Evolutionary conservation across 2,113 vertebrate species (phyloP), one percentile per base, ranked within the genome.

Genomic region (Boulengeromyrus knoepffleri): DNA sequence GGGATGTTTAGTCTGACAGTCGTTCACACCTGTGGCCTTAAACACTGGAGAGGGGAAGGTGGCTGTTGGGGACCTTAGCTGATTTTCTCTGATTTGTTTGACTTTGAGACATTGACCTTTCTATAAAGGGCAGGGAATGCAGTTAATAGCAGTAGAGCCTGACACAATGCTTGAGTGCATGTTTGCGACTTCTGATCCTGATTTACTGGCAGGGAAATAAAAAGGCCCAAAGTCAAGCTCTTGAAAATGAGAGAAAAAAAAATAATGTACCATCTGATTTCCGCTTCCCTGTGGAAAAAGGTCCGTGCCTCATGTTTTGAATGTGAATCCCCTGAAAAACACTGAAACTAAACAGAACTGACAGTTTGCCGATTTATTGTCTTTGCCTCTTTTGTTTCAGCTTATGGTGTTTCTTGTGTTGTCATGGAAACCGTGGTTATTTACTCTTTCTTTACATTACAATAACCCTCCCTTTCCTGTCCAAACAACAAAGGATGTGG

Each of bases 331-430:
- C 95, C 95, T 93, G 90, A 93, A 96, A 95, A 95, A 94, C 94
- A 95, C 88, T 93, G 94, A 93, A 97, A 96, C 94, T 93, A 96
- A 97, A 97, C 96, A 97, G 93, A 96, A 96, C 96, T 95, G 96
- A 97, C 96, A 95, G 93, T 42, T 93, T 91, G 93, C 92, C 95
- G 96, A 97, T 97, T 97, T 96, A 97, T 97, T 94, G 93, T 95
- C 92, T 70, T 92, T 92, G 92, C 92, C 92, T 94, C 95, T 95
- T 96, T 95, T 95, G 92, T 95, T 93, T 95, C 31, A 52, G 91
- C 62, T 0, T 24, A 62, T 92, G 91, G 89, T 97, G 96, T 97
- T 97, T 97, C 94, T 91, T 91, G 90, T 91, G 96, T 97, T 97
- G 93, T 96, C 94, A 96, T 97, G 96, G 96, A 95, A 97, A 97